Evolutionary conservation across 2,113 vertebrate genomes (phyloP).

Genomic region (Laterallus jamaicensis): DNA sequence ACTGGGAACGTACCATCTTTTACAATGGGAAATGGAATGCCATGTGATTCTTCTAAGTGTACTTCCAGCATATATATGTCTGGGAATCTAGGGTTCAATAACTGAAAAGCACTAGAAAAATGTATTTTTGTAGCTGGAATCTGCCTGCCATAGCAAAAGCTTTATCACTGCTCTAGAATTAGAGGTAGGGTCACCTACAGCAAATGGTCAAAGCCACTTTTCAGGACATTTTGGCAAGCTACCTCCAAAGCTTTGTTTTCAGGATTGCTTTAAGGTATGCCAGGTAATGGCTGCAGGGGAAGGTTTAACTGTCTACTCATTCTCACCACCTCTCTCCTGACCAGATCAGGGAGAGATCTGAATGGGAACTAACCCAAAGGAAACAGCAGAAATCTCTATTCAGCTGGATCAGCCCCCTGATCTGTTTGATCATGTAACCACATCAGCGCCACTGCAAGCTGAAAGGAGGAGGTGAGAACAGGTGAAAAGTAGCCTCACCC

Average conservation of each 20-base stretch:
- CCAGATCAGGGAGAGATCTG: background rate
- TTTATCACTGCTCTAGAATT: background rate
- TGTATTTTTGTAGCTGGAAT: background rate
- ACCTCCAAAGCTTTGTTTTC: background rate
- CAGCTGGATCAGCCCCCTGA: background rate
- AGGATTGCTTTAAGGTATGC: background rate
- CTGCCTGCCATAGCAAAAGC: background rate
- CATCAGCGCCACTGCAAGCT: background rate
- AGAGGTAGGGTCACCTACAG: background rate
- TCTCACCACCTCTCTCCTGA: background rate
- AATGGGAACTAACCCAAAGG: background rate
- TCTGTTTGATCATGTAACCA: background rate
- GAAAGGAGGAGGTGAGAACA: constrained; percentile 32
- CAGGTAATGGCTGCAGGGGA: background rate
- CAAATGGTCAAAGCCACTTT: background rate
- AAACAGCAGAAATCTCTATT: constrained; percentile 8
- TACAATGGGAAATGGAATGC: constrained; percentile 13
- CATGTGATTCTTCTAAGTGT: constrained; percentile 30
- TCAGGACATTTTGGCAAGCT: background rate
- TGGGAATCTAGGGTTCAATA: background rate
- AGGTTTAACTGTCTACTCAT: background rate
- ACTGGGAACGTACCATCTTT: background rate
- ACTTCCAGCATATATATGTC: background rate
- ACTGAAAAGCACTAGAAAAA: constrained; percentile 22
- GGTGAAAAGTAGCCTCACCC: constrained; percentile 2